phyloP scores from a whole-genome alignment of 1,140 invertebrate genomes.

The Subanguina moxae region DNA sequence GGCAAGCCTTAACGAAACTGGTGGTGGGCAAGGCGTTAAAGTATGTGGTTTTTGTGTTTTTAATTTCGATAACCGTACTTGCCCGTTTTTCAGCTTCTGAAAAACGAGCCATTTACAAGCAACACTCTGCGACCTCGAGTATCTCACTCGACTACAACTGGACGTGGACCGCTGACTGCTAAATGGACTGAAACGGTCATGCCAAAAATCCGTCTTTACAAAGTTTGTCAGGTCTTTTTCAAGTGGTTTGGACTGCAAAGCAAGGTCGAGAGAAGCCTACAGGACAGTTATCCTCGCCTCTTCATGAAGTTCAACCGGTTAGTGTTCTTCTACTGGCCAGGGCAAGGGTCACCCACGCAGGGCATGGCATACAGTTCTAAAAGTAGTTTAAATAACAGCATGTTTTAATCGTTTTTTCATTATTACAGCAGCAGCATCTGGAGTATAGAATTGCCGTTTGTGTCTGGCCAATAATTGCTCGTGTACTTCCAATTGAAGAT shows the following conservation, averaged over 20 bases:
- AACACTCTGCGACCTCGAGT: conserved; percentile 76
- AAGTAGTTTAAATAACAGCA: background rate
- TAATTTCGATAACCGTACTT: conserved; percentile 57
- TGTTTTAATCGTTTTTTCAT: background rate
- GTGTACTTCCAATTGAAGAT: conserved; percentile 17
- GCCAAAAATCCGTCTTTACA: conserved; percentile 97
- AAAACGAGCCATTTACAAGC: conserved; percentile 87
- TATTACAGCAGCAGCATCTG: conserved; percentile 31
- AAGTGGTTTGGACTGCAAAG: conserved; percentile 97
- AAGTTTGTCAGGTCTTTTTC: conserved; percentile 93
- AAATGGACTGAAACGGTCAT: conserved; percentile 72
- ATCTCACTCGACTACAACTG: conserved; percentile 87
- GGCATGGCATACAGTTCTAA: conserved; percentile 44
- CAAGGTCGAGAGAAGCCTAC: conserved; percentile 72
- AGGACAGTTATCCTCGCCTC: conserved; percentile 73
- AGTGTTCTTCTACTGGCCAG: too few relatives aligned
- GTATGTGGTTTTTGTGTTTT: conserved; percentile 66
- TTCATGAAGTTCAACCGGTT: conserved; percentile 80
- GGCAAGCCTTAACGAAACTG: conserved; percentile 98
- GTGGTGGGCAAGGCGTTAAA: conserved; percentile 96
- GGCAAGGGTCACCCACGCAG: conserved; percentile 47
- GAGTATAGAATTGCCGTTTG: conserved; percentile 47
- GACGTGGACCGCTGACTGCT: conserved; percentile 79
- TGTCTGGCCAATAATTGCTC: conserved; percentile 34
- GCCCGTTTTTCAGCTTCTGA: conserved; percentile 67